Percentiles rank a stretch among this genome's conserved stretches.
Conservation (phyloP, 2,888 invertebrate species). For the Polietes domitor region DNA sequence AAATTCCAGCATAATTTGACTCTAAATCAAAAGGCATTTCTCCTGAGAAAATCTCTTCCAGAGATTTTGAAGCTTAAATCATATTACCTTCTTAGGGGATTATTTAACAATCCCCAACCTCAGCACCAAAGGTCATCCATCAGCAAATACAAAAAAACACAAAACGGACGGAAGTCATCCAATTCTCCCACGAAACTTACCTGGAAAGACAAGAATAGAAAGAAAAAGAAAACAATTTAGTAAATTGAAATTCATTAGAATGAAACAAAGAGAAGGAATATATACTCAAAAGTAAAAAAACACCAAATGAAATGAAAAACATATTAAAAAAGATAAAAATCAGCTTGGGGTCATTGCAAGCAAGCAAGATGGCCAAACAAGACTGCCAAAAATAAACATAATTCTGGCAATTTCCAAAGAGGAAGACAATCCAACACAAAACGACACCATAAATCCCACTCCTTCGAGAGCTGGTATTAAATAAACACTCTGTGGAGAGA, state of each 20-base stretch:
- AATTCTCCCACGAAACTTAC: constrained; percentile 51
- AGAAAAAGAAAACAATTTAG: constrained; percentile 42
- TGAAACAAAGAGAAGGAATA: constrained; percentile 22
- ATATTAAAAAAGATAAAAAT: constrained; percentile 43
- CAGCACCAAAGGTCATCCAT: neutral
- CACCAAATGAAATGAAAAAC: constrained; percentile 30
- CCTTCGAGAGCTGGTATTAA: neutral
- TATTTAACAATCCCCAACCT: constrained; percentile 5
- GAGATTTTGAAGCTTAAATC: neutral
- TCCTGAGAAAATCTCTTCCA: too few species aligned
- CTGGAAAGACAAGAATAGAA: constrained; percentile 42
- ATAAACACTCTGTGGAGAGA: neutral
- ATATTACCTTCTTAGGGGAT: neutral
- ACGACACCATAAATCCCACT: neutral
- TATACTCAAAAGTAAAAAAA: neutral
- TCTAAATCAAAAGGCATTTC: too few species aligned
- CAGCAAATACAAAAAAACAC: neutral
- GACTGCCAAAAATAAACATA: constrained; percentile 20
- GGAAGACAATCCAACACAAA: neutral
- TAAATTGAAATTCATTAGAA: constrained; percentile 46
- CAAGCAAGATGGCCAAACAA: neutral
- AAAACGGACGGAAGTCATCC: constrained; percentile 36
- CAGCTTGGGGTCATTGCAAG: constrained; percentile 51
- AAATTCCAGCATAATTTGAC: too few species aligned
- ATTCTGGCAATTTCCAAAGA: constrained; percentile 12